Conservation (phyloP, 2,113 vertebrate species). For the Podarcis raffonei region DNA sequence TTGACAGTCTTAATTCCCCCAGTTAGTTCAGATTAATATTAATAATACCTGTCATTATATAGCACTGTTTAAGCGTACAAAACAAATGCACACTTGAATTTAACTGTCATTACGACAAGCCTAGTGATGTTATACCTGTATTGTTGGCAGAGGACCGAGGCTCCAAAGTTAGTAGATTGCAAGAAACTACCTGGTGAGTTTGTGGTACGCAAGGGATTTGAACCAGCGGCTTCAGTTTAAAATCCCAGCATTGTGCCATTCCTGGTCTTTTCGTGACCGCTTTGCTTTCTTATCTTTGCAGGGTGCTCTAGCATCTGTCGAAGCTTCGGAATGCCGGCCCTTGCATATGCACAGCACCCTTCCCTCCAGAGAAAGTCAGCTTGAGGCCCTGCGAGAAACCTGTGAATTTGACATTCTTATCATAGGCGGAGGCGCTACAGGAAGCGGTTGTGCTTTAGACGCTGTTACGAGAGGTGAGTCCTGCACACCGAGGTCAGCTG, state of each 20-base stretch:
- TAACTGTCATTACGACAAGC: neutral
- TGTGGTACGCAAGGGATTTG: neutral
- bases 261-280: rapidly evolving
- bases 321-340: slow-evolving; percentile 80
- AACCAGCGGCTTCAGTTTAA: neutral
- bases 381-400: slow-evolving; percentile 71
- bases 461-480: slow-evolving; percentile 89
- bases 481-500: neutral
- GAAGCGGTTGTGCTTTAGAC: slow-evolving; percentile 93
- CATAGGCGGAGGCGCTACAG: slow-evolving; percentile 94
- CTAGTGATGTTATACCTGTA: neutral
- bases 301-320: slow-evolving; percentile 78
- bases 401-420: slow-evolving; percentile 90
- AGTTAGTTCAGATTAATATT: neutral
- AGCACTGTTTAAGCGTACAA: neutral
- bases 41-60: neutral
- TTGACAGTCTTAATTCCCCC: neutral
- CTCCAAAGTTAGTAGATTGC: neutral
- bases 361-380: slow-evolving; percentile 84
- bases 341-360: slow-evolving; percentile 68
- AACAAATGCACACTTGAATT: neutral
- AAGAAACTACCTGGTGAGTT: neutral
- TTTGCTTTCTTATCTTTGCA: slow-evolving; percentile 59
- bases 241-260: neutral
- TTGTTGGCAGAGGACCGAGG: neutral